Percentiles rank a stretch among this genome's conserved stretches.
Conservation (phyloP, 2,797 vertebrate genomes). For the Telmatherina bonti region DNA sequence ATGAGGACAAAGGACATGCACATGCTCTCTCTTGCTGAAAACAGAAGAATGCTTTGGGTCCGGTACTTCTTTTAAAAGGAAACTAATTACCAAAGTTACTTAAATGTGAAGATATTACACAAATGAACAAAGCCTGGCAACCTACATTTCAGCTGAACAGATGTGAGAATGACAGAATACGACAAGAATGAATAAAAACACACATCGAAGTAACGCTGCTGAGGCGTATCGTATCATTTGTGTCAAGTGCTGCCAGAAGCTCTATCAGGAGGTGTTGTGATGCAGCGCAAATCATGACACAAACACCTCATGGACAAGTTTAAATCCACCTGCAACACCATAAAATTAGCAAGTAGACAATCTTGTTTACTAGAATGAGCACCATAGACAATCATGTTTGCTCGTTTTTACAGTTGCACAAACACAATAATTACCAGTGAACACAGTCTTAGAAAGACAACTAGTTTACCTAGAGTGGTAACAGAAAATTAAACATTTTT, state of each 20-base stretch:
- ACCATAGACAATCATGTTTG: neutral
- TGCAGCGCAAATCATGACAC: too few relatives aligned
- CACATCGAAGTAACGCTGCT: too few relatives aligned
- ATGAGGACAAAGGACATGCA: constrained; percentile 10
- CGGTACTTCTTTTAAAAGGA: neutral
- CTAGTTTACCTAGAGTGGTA: too few relatives aligned
- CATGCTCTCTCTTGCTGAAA: constrained; percentile 27
- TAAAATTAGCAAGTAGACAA: neutral
- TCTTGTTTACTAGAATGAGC: neutral
- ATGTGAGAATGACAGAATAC: neutral
- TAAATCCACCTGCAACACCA: neutral
- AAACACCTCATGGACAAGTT: neutral
- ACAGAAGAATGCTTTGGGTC: neutral
- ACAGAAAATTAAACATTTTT: too few relatives aligned
- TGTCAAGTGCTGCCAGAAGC: neutral
- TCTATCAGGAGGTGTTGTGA: neutral
- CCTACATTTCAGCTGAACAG: neutral
- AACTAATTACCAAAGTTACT: neutral
- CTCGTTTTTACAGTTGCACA: neutral
- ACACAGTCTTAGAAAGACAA: neutral
- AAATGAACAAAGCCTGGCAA: neutral
- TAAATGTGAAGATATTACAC: neutral
- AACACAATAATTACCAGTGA: too few relatives aligned
- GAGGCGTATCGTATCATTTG: too few relatives aligned
- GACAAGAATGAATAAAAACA: too few relatives aligned